Evolutionary conservation across 1,140 invertebrate genomes (phyloP).

Genomic region (Lasioglossum albipes): DNA sequence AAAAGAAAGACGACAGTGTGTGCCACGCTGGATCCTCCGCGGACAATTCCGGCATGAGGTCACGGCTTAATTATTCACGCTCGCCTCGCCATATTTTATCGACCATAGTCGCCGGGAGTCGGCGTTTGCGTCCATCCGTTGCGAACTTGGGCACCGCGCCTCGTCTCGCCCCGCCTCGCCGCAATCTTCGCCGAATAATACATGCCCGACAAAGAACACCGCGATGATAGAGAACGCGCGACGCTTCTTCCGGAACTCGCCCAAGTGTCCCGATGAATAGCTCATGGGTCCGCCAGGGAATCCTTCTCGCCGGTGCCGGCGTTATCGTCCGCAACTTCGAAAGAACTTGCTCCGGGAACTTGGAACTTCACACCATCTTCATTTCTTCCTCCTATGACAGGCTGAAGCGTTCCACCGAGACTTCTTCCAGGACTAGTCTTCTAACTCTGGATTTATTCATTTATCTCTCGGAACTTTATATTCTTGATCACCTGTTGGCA

Average conservation of each 20-base stretch:
- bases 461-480: no score
- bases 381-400: no score
- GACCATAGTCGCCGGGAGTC: background rate
- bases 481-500: no score
- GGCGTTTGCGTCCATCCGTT: background rate
- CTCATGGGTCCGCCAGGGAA: background rate
- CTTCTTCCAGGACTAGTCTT: no score
- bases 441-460: no score
- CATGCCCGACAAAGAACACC: background rate
- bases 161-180: background rate
- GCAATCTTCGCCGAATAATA: slow-evolving; percentile 6
- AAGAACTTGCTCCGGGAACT: background rate
- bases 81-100: slow-evolving; percentile 23
- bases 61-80: slow-evolving; percentile 36
- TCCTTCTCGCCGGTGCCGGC: background rate
- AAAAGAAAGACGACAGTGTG: background rate
- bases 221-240: background rate
- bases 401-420: no score
- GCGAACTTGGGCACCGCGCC: background rate
- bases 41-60: slow-evolving; percentile 20
- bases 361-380: background rate
- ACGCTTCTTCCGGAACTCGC: background rate
- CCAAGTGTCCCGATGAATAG: background rate
- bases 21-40: background rate
- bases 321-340: background rate